Evolutionary conservation across 2,797 vertebrate species (phyloP).

Genomic region (Trichosurus vulpecula): DNA sequence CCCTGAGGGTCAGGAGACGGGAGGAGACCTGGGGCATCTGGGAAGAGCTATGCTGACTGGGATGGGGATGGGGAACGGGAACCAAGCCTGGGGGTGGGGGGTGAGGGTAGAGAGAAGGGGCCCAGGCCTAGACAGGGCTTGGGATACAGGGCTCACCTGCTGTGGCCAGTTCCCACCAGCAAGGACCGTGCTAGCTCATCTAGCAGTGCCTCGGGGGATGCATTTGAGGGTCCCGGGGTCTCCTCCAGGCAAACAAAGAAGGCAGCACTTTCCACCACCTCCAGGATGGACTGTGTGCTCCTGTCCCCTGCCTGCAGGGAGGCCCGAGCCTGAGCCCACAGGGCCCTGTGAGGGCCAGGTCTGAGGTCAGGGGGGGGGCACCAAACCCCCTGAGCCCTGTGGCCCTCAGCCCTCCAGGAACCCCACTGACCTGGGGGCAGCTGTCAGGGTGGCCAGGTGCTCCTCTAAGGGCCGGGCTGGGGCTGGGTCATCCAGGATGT

Average conservation of each 20-base stretch:
- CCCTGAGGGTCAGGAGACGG: no score
- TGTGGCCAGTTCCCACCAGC: conserved; percentile 91
- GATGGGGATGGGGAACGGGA: no score
- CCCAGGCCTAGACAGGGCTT: fast-evolving
- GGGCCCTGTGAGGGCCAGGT: conserved; percentile 80
- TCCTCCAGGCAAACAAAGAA: conserved; percentile 93
- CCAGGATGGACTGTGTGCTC: conserved; percentile 83
- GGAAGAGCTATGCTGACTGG: no score
- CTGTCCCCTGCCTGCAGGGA: conserved; percentile 82
- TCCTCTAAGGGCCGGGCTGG: conserved; percentile 88
- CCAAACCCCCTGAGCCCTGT: background rate
- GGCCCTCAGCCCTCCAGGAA: conserved; percentile 74
- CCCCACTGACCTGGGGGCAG: conserved; percentile 89
- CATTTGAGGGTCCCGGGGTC: conserved; percentile 87
- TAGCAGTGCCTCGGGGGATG: conserved; percentile 86
- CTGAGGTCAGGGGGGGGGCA: background rate
- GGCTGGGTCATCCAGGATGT: conserved; percentile 89
- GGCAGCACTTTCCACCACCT: conserved; percentile 90
- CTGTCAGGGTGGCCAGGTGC: conserved; percentile 90
- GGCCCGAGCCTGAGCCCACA: conserved; percentile 90
- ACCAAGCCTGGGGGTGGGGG: background rate
- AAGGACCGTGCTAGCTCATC: conserved; percentile 91
- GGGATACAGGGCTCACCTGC: conserved; percentile 85
- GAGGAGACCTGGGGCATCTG: background rate
- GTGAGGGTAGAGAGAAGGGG: background rate